These are phyloP conservation scores for Dendroctonus ponderosae DNA, from an alignment of 1,140 invertebrate species.

Conservation along the genomic window DNA sequence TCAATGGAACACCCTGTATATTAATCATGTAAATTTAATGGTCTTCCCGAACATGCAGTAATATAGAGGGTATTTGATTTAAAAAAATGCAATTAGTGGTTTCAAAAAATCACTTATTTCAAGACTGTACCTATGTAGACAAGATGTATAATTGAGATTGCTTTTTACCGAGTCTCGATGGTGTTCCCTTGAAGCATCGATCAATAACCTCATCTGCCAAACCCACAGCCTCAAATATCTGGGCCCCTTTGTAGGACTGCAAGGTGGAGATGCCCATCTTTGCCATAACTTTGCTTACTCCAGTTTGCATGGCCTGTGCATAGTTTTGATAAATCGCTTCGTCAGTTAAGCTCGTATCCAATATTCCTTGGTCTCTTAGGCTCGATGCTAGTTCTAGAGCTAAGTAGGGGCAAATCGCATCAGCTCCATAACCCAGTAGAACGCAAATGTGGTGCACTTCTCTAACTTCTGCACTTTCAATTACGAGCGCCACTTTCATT, in stretches of 20 bases:
- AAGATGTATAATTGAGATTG: too few species aligned
- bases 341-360: slow-evolving; percentile 75
- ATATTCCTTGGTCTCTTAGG: slow-evolving; percentile 76
- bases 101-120: too few species aligned
- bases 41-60: too few species aligned
- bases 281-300: slow-evolving; percentile 76
- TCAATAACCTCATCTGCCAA: slow-evolving; percentile 89
- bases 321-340: slow-evolving; percentile 79
- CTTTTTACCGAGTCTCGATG: slow-evolving; percentile 76
- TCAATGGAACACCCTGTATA: too few species aligned
- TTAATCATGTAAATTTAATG: too few species aligned
- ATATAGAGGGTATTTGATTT: too few species aligned
- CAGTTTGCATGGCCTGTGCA: slow-evolving; percentile 55
- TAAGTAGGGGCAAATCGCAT: slow-evolving; percentile 96
- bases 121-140: too few species aligned
- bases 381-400: slow-evolving; percentile 89
- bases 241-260: slow-evolving; percentile 99
- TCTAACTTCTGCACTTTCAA: slow-evolving; percentile 92
- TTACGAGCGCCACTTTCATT: slow-evolving; percentile 92
- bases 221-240: slow-evolving; percentile 99
- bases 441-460: slow-evolving; percentile 98
- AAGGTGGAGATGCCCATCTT: slow-evolving; percentile 99
- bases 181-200: slow-evolving; percentile 89
- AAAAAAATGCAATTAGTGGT: too few species aligned
- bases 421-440: slow-evolving; percentile 93